Evolutionary conservation across 2,113 vertebrate species (phyloP).

Genomic region (Sapajus apella): DNA sequence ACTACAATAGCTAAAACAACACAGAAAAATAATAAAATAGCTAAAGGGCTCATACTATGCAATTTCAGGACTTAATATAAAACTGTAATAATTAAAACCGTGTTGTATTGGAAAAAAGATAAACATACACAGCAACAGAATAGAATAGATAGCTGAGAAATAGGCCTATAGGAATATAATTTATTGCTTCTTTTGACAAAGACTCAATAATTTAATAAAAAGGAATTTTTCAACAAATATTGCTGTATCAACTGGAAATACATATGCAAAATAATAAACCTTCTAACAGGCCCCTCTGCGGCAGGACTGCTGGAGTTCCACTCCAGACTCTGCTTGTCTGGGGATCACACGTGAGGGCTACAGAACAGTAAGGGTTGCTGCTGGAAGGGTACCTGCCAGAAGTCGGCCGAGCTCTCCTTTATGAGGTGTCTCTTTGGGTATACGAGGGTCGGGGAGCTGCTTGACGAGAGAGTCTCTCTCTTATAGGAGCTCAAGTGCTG

Average conservation of each 20-base stretch:
- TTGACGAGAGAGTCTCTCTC: no score
- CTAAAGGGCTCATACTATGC: background rate
- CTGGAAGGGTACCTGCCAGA: no score
- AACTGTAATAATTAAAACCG: background rate
- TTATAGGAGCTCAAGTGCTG: no score
- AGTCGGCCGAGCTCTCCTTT: no score
- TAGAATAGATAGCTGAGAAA: background rate
- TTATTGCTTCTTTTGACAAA: background rate
- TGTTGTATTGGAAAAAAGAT: background rate
- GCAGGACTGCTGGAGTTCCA: no score
- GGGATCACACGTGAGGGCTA: no score
- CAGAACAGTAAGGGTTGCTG: no score
- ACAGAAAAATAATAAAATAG: background rate
- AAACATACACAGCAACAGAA: background rate
- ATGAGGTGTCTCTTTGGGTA: no score
- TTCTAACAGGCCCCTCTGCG: no score
- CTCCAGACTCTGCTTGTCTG: no score
- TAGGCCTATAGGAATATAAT: background rate
- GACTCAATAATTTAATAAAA: background rate
- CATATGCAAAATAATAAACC: background rate
- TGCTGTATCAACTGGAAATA: background rate
- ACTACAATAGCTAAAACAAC: background rate
- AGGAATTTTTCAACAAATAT: background rate
- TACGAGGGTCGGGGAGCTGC: no score
- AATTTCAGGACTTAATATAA: background rate